These are phyloP conservation scores for Ptyas mucosa DNA, from an alignment of 2,113 vertebrate genomes.

Conservation along the genomic window DNA sequence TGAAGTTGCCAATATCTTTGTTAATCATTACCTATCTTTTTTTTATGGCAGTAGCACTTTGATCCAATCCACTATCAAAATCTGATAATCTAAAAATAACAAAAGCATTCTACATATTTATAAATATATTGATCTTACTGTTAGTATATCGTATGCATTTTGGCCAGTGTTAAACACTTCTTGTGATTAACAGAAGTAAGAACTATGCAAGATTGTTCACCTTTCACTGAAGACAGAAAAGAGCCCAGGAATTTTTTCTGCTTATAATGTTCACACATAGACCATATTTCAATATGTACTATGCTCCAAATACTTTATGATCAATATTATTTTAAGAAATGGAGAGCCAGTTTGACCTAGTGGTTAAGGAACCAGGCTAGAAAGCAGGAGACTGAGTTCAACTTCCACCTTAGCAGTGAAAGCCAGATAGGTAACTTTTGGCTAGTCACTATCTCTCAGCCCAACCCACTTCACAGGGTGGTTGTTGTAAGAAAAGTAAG, in stretches of 20 bases:
- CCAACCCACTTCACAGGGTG: background rate
- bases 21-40: background rate
- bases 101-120: background rate
- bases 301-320: background rate
- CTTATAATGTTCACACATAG: background rate
- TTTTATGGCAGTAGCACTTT: background rate
- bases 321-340: background rate
- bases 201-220: background rate
- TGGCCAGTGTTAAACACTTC: background rate
- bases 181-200: background rate
- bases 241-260: background rate
- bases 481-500: background rate
- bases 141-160: background rate
- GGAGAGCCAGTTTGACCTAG: background rate
- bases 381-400: background rate
- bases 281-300: background rate
- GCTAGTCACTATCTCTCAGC: background rate
- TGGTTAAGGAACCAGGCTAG: background rate
- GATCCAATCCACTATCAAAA: background rate
- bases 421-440: background rate
- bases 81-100: background rate
- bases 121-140: background rate
- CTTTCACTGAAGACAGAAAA: background rate
- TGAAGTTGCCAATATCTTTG: background rate
- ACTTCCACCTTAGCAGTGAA: background rate